Conservation (phyloP, 2,888 invertebrate genomes). For the Tryphoninae sp. region DNA sequence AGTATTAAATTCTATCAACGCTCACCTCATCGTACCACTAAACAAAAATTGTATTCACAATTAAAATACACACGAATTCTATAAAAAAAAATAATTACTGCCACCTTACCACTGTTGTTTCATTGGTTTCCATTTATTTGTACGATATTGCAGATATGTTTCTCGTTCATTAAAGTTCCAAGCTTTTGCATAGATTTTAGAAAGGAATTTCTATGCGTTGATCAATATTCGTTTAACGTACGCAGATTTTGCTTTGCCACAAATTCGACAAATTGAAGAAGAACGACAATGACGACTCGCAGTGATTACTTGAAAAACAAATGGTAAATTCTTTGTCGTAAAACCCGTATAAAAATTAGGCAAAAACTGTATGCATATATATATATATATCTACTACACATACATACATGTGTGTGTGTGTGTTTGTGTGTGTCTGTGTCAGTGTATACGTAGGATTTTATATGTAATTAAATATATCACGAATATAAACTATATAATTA, state of each 20-base stretch:
- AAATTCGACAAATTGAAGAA: neutral
- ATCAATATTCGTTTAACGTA: no score
- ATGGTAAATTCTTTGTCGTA: conserved; percentile 34
- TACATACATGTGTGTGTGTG: conserved; percentile 3
- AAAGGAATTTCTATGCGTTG: neutral
- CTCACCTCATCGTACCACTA: neutral
- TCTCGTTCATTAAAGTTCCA: conserved; percentile 39
- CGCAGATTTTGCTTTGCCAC: no score
- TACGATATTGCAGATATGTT: conserved; percentile 60
- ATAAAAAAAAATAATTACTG: neutral
- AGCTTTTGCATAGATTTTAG: conserved; percentile 21
- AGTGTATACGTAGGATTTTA: conserved; percentile 38
- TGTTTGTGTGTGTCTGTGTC: conserved; percentile 24
- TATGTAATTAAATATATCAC: conserved; percentile 45
- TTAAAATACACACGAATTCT: neutral
- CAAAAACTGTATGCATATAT: conserved; percentile 39
- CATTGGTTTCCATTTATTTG: conserved; percentile 59
- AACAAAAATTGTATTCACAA: neutral
- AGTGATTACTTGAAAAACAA: conserved; percentile 19
- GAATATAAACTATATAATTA: conserved; percentile 58
- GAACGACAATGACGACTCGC: conserved; percentile 19
- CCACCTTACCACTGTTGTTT: neutral
- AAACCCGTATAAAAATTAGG: conserved; percentile 50
- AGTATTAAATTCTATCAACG: neutral
- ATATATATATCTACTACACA: conserved; percentile 33